Conservation (phyloP, 1,140 invertebrate genomes). For the Cyphomyrmex costatus region DNA sequence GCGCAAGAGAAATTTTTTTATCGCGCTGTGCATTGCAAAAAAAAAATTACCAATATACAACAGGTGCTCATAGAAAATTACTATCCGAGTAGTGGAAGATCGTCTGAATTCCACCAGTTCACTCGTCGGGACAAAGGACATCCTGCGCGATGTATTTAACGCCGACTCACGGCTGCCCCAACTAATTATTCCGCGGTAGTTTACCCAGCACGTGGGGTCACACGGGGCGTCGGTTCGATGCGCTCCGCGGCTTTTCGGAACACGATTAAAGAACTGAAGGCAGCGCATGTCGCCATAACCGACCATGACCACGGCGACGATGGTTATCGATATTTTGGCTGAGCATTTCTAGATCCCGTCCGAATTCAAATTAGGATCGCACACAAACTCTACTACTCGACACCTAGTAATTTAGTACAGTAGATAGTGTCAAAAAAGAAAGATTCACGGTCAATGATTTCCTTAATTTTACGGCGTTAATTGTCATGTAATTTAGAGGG, state of each 20-base stretch:
- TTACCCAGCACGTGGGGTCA: constrained; percentile 69
- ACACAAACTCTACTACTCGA: not conserved
- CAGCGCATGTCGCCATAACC: constrained; percentile 73
- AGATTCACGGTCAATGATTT: constrained; percentile 47
- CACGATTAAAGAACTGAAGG: constrained; percentile 77
- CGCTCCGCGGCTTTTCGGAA: constrained; percentile 80
- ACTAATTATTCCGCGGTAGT: constrained; percentile 80
- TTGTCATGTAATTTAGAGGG: constrained; percentile 15
- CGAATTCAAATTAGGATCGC: not conserved
- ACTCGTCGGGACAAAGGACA: constrained; percentile 76
- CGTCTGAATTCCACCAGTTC: constrained; percentile 19
- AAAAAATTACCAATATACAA: not conserved
- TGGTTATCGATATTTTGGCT: constrained; percentile 66
- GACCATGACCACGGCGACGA: constrained; percentile 72
- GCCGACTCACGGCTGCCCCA: constrained; percentile 79
- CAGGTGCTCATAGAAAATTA: constrained; percentile 5
- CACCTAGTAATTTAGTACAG: constrained; percentile 37
- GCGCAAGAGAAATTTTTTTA: not conserved
- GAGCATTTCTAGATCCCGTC: constrained; percentile 26
- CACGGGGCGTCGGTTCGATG: constrained; percentile 79
- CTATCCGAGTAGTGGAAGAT: constrained; percentile 10
- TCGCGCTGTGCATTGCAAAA: not conserved
- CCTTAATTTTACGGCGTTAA: constrained; percentile 16
- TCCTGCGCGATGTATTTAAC: constrained; percentile 80
- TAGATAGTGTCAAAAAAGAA: constrained; percentile 39